Percentiles rank a stretch among this genome's conserved stretches.
These are phyloP conservation scores for Pheosia gnoma DNA, from an alignment of 2,888 invertebrate species.

Conservation along the genomic window DNA sequence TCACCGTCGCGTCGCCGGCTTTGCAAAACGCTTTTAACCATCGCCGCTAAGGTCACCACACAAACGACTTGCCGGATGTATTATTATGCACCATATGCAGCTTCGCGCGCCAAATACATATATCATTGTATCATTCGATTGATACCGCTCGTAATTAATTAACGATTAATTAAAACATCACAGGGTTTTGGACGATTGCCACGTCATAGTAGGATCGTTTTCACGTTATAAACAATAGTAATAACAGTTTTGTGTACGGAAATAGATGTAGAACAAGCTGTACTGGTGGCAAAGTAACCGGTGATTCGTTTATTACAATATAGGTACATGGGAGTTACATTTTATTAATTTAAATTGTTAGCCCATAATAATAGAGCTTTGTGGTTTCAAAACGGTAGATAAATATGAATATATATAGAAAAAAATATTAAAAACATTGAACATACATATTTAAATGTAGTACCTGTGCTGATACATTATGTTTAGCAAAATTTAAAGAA, in stretches of 20 bases:
- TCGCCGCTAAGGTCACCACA: conserved; percentile 66
- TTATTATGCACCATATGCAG: conserved; percentile 30
- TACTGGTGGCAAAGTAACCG: conserved; percentile 4
- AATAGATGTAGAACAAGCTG: conserved; percentile 28
- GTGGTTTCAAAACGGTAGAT: no score
- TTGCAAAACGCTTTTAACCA: conserved; percentile 68
- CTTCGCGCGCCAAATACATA: conserved; percentile 51
- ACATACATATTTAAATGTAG: no score
- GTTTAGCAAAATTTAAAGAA: no score
- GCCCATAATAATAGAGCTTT: no score
- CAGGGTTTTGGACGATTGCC: conserved; percentile 58
- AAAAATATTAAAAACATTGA: no score
- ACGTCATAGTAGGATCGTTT: conserved; percentile 43
- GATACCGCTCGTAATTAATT: conserved; percentile 56
- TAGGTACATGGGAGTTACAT: neutral
- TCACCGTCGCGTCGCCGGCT: conserved; percentile 43
- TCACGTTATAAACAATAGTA: conserved; percentile 36
- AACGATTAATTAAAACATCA: conserved; percentile 57
- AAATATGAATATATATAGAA: no score
- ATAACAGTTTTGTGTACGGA: conserved; percentile 18
- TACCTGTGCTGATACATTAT: no score
- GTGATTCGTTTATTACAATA: neutral
- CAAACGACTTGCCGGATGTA: conserved; percentile 54
- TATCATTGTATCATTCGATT: conserved; percentile 45
- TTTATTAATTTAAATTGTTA: no score